Evolutionary conservation across 1,140 invertebrate species (phyloP).

Genomic region (Papilio aristodemus): DNA sequence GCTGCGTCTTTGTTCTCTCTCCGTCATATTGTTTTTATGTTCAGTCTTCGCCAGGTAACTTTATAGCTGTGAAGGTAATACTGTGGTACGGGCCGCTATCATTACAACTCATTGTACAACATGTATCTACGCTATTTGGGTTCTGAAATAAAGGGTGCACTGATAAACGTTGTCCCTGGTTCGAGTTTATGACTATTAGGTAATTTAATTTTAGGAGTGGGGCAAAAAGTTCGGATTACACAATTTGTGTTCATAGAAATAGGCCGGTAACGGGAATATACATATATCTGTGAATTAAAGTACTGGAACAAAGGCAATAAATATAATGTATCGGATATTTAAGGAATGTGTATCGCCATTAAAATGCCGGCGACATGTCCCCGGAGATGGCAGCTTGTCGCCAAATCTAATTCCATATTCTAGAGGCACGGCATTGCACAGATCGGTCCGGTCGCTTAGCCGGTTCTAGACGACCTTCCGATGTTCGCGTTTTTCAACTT

Average conservation of each 20-base stretch:
- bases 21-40: conserved; percentile 68
- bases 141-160: neutral
- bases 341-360: conserved; percentile 62
- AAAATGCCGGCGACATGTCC: conserved; percentile 67
- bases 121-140: too few relatives aligned
- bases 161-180: neutral
- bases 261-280: neutral
- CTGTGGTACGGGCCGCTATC: neutral
- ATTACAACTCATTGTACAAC: neutral
- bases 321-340: conserved; percentile 67
- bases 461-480: conserved; percentile 45
- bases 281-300: conserved; percentile 3
- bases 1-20: conserved; percentile 69
- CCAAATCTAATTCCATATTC: conserved; percentile 59
- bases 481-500: conserved; percentile 20
- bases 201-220: too few relatives aligned
- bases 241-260: neutral
- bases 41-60: conserved; percentile 48
- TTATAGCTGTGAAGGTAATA: conserved; percentile 56
- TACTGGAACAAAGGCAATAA: conserved; percentile 62
- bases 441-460: conserved; percentile 39
- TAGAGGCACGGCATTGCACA: conserved; percentile 42
- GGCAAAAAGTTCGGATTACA: too few relatives aligned
- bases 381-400: conserved; percentile 43
- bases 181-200: neutral